Evolutionary conservation across 2,888 invertebrate species (phyloP).

Genomic region (Petrolisthes cinctipes): DNA sequence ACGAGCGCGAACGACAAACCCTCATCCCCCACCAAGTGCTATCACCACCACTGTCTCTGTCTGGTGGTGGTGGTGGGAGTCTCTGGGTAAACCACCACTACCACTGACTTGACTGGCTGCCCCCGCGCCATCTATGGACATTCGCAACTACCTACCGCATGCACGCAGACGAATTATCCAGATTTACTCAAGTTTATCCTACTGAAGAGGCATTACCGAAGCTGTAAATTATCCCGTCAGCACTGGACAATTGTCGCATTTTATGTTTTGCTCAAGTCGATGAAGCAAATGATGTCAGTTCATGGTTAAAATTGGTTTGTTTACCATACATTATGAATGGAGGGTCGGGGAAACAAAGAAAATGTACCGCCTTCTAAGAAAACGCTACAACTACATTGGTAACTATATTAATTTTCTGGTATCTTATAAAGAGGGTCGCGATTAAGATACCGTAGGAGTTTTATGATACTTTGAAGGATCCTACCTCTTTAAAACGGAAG

Average conservation of each 20-base stretch:
- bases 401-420: too few relatives aligned
- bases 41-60: constrained; percentile 25
- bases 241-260: too few relatives aligned
- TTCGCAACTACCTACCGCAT: constrained; percentile 2
- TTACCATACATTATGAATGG: constrained; percentile 27
- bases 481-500: too few relatives aligned
- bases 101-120: not conserved
- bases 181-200: too few relatives aligned
- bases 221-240: too few relatives aligned
- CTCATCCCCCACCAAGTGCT: constrained; percentile 23
- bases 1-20: constrained; percentile 22
- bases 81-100: too few relatives aligned
- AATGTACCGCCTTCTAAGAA: not conserved
- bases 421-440: too few relatives aligned
- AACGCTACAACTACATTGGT: not conserved
- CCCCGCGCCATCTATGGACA: constrained; percentile 24
- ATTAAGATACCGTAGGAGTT: too few relatives aligned
- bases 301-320: not conserved
- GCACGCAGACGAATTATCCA: not conserved
- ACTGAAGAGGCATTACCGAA: too few relatives aligned
- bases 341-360: not conserved
- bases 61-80: too few relatives aligned
- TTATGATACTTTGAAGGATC: too few relatives aligned
- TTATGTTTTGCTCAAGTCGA: not conserved
- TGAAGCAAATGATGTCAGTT: not conserved